phyloP scores from a whole-genome alignment of 64 coral and sea anemone genomes.

The Catalaphyllia jardinei region DNA sequence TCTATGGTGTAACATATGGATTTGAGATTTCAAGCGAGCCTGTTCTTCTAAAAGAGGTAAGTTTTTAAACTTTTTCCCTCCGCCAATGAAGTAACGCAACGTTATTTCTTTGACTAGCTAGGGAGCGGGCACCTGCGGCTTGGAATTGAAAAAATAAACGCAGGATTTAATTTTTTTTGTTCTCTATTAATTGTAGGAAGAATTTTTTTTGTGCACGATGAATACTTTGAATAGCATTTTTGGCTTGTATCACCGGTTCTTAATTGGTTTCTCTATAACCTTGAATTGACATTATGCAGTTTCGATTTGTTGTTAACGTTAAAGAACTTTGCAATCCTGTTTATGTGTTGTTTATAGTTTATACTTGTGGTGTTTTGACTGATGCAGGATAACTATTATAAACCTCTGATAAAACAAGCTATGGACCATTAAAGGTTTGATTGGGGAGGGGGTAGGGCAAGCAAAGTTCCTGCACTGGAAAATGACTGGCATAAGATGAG shows the following conservation, averaged over 20 bases:
- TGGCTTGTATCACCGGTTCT: not conserved
- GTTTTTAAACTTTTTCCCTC: slow-evolving; percentile 40
- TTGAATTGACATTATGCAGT: too few relatives aligned
- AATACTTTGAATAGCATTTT: not conserved
- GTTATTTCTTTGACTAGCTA: slow-evolving; percentile 30
- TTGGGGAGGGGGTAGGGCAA: too few relatives aligned
- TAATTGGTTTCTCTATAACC: not conserved
- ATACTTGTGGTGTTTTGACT: not conserved
- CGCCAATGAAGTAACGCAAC: slow-evolving; percentile 66
- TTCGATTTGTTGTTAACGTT: not conserved
- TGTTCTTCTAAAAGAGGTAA: slow-evolving; percentile 89
- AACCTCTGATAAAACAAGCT: not conserved
- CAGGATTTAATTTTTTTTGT: not conserved
- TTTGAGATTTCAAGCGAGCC: slow-evolving; percentile 84
- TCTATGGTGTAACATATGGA: slow-evolving; percentile 92
- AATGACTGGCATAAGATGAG: too few relatives aligned
- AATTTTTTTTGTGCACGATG: not conserved
- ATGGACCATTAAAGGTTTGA: too few relatives aligned
- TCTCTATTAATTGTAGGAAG: not conserved
- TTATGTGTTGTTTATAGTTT: not conserved
- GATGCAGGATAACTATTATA: not conserved
- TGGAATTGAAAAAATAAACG: not conserved
- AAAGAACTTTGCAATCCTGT: not conserved
- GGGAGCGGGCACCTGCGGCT: slow-evolving; percentile 32
- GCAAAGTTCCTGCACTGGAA: too few relatives aligned